Conservation (phyloP, 1,140 invertebrate species). For the Saccostrea glomerata region DNA sequence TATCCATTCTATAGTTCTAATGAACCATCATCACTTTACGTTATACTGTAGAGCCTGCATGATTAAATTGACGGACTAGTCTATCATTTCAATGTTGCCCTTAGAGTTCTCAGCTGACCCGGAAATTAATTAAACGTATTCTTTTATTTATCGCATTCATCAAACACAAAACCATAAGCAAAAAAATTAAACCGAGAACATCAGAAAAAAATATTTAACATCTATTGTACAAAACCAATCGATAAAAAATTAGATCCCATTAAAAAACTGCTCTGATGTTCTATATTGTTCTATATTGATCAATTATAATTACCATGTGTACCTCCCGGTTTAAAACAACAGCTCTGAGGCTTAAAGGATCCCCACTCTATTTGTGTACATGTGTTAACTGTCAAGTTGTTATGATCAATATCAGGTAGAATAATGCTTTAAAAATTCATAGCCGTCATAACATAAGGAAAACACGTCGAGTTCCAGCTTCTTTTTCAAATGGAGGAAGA, state of each 20-base stretch:
- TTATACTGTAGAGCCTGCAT: too few relatives aligned
- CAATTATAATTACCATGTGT: background rate
- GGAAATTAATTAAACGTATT: too few relatives aligned
- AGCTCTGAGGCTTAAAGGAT: background rate
- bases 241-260: background rate
- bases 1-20: too few relatives aligned
- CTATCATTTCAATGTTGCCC: too few relatives aligned
- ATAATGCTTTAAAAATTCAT: background rate
- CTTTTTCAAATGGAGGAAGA: background rate
- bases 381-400: background rate
- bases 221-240: background rate
- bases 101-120: too few relatives aligned
- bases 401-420: background rate
- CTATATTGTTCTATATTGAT: conserved; percentile 25
- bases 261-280: background rate
- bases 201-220: background rate
- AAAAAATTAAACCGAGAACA: background rate
- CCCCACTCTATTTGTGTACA: background rate
- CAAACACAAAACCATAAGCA: background rate
- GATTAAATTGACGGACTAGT: too few relatives aligned
- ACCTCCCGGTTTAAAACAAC: background rate
- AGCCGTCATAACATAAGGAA: background rate
- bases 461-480: background rate
- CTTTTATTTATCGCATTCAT: background rate
- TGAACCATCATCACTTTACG: too few relatives aligned